Evolutionary conservation across 2,797 vertebrate species (phyloP), one percentile per base, ranked within the genome.

Genomic region (Oryzias sinensis): DNA sequence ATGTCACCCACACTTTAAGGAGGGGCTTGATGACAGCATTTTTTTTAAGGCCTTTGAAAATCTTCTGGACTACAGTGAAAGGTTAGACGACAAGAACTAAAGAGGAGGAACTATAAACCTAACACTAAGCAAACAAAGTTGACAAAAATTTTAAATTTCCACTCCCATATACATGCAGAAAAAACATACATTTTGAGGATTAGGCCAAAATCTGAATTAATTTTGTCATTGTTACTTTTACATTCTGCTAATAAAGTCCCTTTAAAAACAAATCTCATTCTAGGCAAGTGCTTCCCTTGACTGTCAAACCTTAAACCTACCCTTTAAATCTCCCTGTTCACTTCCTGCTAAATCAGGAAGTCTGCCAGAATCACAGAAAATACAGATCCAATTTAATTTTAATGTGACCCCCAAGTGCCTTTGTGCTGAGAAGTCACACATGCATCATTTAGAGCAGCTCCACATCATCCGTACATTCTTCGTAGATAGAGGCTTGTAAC

Each of bases 401-500:
- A 14, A 53, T 41, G 57, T 9, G 56, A 40, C 45, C 33, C 33
- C 33, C 11, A 8, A 37, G 33, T 37, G 33, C 33, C 33, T 37
- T 37, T 25, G 57, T 40, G 33, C 56, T 47, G 61, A 53, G 44
- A 67, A 58, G 46, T 68, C 17, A 54, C 55, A 18, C 63, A 75
- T 79, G 52, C 56, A 75, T 82, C 66, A 78, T 79, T 58, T 33
- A 77, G 24, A 63, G 43, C 49, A 37, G 42, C 20, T 62, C 57
- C 49, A 50, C 55, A 42, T 59, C 62, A 44, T 74, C 55, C 43
- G 56, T 20, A 27, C 54, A 66, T 17, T 68, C 65, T 67, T 81
- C 57, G 33, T 58, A 56, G 64, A 52, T 47, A 22, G 68, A 20
- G 62, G 29, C 72, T 67, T 64, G 62, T 64, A 22, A 59, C 66